phyloP scores from a whole-genome alignment of 2,888 invertebrate genomes.

The Alloscopus bannaensis region DNA sequence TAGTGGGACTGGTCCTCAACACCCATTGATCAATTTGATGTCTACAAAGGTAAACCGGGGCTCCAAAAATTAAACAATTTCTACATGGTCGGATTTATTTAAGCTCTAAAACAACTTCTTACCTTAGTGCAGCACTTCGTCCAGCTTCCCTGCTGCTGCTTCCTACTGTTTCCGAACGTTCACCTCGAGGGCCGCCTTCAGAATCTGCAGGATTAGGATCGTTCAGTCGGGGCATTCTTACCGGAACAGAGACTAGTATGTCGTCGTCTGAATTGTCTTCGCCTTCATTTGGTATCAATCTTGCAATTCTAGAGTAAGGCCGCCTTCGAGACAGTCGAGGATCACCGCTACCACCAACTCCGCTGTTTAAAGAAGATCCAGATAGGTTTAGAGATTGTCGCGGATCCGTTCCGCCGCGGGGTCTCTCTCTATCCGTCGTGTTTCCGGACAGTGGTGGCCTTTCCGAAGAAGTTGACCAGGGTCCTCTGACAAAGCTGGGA shows the following conservation, averaged over 20 bases:
- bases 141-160: slow-evolving; percentile 38
- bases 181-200: slow-evolving; percentile 1
- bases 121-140: slow-evolving; percentile 31
- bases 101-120: neutral
- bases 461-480: slow-evolving; percentile 20
- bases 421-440: neutral
- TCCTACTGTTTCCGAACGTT: slow-evolving; percentile 21
- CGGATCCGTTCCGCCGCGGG: neutral
- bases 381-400: slow-evolving; percentile 3
- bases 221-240: slow-evolving; percentile 52
- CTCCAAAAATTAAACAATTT: neutral
- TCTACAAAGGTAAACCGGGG: neutral
- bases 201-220: neutral
- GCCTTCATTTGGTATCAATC: slow-evolving; percentile 21
- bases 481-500: slow-evolving; percentile 49
- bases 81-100: neutral
- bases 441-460: slow-evolving; percentile 5
- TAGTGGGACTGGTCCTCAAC: slow-evolving; percentile 21
- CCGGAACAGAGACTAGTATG: slow-evolving; percentile 47
- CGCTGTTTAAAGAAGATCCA: neutral
- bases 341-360: slow-evolving; percentile 13
- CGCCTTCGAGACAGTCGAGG: slow-evolving; percentile 27
- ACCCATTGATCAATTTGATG: slow-evolving; percentile 42
- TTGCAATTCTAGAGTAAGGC: slow-evolving; percentile 52
- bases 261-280: slow-evolving; percentile 59